These are phyloP conservation scores for Dexiosoma caninum DNA, from an alignment of 2,888 invertebrate species.

Conservation along the genomic window DNA sequence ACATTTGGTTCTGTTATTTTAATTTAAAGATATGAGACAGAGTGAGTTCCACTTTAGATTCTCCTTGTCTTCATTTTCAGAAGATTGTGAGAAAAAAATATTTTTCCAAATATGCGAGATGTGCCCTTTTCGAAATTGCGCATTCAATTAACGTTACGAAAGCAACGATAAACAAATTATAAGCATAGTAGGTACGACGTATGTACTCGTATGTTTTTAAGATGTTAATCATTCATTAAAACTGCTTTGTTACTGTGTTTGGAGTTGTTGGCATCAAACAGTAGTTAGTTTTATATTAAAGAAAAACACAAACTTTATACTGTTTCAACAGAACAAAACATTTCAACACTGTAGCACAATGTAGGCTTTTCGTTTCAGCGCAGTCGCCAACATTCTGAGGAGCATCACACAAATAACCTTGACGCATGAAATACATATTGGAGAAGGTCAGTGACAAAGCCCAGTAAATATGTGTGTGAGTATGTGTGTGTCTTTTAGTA, in stretches of 20 bases:
- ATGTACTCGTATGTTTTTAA: no score
- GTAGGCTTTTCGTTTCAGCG: constrained; percentile 1
- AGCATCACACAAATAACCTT: constrained; percentile 55
- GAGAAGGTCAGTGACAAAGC: constrained; percentile 63
- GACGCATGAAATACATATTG: constrained; percentile 55
- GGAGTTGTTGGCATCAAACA: neutral
- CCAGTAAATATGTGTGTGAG: neutral
- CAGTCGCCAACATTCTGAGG: neutral
- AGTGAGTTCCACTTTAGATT: no score
- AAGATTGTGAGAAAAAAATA: no score
- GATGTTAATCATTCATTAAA: constrained; percentile 11
- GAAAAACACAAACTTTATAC: constrained; percentile 18
- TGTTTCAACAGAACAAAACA: constrained; percentile 27
- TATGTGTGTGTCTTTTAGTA: constrained; percentile 10
- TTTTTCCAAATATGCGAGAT: no score
- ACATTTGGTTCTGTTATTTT: no score
- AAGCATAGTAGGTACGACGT: neutral
- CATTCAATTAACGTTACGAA: neutral
- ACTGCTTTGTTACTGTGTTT: neutral
- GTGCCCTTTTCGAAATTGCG: no score
- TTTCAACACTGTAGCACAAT: neutral
- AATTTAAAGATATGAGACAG: no score
- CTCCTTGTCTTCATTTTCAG: no score
- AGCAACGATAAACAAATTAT: neutral
- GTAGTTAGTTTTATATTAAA: constrained; percentile 3